Percentiles rank a stretch among this genome's conserved stretches.
Conservation (phyloP, 2,888 invertebrate species). For the Formica aserva region DNA sequence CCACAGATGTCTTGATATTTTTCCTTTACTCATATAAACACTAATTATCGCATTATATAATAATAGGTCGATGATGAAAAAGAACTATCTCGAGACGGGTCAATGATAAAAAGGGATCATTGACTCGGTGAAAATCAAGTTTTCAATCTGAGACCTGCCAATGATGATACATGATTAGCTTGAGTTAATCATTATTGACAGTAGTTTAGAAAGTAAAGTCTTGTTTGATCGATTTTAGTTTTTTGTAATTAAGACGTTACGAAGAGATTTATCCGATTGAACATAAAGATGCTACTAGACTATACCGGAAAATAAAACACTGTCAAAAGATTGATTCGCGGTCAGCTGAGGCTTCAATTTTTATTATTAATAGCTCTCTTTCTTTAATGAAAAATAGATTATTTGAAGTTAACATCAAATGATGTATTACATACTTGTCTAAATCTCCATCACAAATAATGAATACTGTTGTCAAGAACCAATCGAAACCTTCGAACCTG, state of each 20-base stretch:
- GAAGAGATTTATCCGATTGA: conserved; percentile 20
- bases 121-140: conserved; percentile 81
- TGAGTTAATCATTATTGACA: conserved; percentile 74
- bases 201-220: not conserved
- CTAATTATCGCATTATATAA: conserved; percentile 31
- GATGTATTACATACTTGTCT: conserved; percentile 75
- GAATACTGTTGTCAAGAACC: conserved; percentile 83
- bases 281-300: conserved; percentile 16
- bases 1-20: not conserved
- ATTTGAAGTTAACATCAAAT: not conserved
- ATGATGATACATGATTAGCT: conserved; percentile 84
- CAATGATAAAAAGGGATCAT: conserved; percentile 62
- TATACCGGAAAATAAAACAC: conserved; percentile 14
- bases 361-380: not conserved
- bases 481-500: conserved; percentile 82
- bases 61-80: conserved; percentile 82
- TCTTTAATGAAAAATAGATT: not conserved
- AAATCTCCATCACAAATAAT: conserved; percentile 81
- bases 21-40: not conserved
- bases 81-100: conserved; percentile 66
- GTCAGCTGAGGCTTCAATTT: conserved; percentile 80
- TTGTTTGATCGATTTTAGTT: conserved; percentile 10
- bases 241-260: not conserved
- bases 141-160: conserved; percentile 85
- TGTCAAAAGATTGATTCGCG: conserved; percentile 77